Evolutionary conservation across 1,140 invertebrate species (phyloP), one percentile per base, ranked within the genome.

Genomic region (Diorhabda sublineata): DNA sequence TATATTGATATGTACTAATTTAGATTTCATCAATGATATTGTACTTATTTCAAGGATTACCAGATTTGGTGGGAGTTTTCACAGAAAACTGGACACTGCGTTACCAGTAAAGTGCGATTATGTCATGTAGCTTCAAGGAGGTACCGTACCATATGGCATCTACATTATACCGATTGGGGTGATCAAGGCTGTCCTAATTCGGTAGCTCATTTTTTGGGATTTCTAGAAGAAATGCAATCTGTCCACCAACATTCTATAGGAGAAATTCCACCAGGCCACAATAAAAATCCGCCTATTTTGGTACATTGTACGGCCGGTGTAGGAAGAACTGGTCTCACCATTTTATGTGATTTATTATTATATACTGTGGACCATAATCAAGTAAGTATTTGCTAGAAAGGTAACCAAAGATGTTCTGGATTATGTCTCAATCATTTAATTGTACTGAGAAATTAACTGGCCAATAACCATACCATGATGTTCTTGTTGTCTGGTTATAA

Each of bases 311-410:
- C 85, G 42, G 86, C 87, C 52, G 90, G 90, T 58, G 88, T 89
- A 41, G 90, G 89, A 2, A 83, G 90, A 47, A 88, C 89, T 43
- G 92, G 92, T 5, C 85, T 93, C 3, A 88, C 92, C n/a, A 87
- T 96, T 45, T 84, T 92, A 7, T 87, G 88, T 43, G 91, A 94
- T 81, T 83, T 94, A 61, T 84, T 96, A 74, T 86, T 94, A 26
- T 92, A 93, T 80, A 92, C 91, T 61, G 82, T 95, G n/a, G 92
- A 95, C 83, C 89, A 93, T 77, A 95, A 94, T 82, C 90, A 93
- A 86, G 91, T 93, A 80, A 80, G 78, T 76, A 26, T 26, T 26
- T 26, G 1, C 26, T 26, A 26, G 26, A 26, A 26, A 26, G 26
- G 26, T 26, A 26, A 26, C 26, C 26, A 26, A 26, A 26, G 26